Base-by-base conservation (phyloP, 2,888 invertebrate species). In the Anthoptus insignis region DNA sequence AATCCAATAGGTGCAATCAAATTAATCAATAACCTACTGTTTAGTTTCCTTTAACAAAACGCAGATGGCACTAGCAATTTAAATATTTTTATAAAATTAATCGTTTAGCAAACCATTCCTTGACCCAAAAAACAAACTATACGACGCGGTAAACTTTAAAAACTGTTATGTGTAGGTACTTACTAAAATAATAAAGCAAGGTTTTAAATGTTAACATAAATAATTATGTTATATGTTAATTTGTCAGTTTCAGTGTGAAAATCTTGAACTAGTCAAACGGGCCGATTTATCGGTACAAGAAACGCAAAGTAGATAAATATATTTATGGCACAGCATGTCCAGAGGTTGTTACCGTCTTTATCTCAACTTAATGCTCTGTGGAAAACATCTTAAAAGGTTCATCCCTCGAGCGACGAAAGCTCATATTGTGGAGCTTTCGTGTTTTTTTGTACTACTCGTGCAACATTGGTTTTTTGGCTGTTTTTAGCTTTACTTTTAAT, bases 331-430 rank as follows among this genome's bases (percentile, higher is more conserved):
- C 84, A 81, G 84, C 84, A 82, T 83, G 84, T 78, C 76, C 78
- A 71, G 75, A 81, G 83, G 85, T 84, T 84, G 82, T 84, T 82
- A 82, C 83, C 74, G 76, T 74, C 81, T 86, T 89, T 88, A 90
- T 90, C 90, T 81, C 76, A 80, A 77, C 82, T 87, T 89, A 88
- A 89, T 88, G 87, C 81, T 76, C 81, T 81, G 82, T 79, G 82
- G 85, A 83, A 86, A 86, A 84, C 86, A 88, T 90, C 90, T 89
- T 89, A 89, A 89, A 85, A 86, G 83, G 78, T 82, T 81, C 84
- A 86, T 84, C 87, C 85, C 81, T 82, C 79, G 79, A 87, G 83
- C 83, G 75, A 83, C 81, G 78, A 79, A 85, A 80, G 80, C 74
- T 75, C 73, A 77, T 73, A 75, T 74, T 76, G 70, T 74, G 64